Evolutionary conservation across 2,888 invertebrate species (phyloP).

Genomic region (Acrocera orbiculus): DNA sequence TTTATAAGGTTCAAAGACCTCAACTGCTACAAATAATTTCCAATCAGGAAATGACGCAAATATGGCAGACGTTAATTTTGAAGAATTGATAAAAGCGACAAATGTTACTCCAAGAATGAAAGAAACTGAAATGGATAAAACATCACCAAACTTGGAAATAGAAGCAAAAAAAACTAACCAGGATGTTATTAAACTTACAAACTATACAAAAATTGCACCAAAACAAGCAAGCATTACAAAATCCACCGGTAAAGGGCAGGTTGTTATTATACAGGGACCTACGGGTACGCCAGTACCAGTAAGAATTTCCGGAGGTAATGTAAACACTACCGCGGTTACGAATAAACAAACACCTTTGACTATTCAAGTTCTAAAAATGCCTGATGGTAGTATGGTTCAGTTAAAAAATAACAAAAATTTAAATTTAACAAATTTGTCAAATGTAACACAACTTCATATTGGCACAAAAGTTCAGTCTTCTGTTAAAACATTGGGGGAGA

Average conservation of each 20-base stretch:
- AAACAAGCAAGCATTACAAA: constrained; percentile 1
- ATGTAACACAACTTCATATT: constrained; percentile 1
- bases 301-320: constrained; percentile 2
- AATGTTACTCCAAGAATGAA: constrained; percentile 3
- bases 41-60: neutral
- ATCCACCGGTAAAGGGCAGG: constrained; percentile 6
- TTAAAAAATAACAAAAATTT: constrained; percentile 14
- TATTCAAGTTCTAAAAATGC: constrained; percentile 20
- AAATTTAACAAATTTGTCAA: constrained; percentile 10
- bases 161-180: neutral
- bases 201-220: constrained; percentile 8
- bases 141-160: neutral
- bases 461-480: constrained; percentile 1
- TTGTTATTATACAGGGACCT: constrained; percentile 11
- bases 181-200: neutral
- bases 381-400: constrained; percentile 18
- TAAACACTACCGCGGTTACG: neutral
- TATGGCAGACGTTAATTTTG: constrained; percentile 4
- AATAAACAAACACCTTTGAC: constrained; percentile 12
- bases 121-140: neutral
- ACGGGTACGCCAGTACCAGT: constrained; percentile 9
- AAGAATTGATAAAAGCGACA: constrained; percentile 5
- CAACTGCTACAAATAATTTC: neutral
- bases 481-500: neutral
- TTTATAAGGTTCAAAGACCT: neutral